phyloP scores from a whole-genome alignment of 2,113 vertebrate genomes.

The Chamaetylas fuelleborni region DNA sequence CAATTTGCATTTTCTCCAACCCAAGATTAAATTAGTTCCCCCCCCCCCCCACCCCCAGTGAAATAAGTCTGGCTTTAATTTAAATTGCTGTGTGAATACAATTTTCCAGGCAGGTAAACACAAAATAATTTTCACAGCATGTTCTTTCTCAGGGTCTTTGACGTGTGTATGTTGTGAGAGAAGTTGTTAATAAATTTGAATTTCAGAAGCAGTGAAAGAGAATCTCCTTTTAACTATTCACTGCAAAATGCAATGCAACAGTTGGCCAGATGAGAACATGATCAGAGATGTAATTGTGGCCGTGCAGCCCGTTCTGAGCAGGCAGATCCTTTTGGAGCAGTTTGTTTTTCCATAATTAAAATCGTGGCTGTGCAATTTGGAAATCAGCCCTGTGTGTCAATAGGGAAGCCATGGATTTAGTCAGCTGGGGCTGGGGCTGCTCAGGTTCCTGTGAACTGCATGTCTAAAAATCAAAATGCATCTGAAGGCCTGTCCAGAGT shows the following conservation, averaged over 20 bases:
- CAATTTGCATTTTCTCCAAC: constrained; percentile 73
- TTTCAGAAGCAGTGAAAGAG: constrained; percentile 31
- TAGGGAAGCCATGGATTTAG: constrained; percentile 50
- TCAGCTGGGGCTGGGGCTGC: constrained; percentile 36
- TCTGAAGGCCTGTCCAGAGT: background rate
- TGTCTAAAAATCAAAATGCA: constrained; percentile 6
- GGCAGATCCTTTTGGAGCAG: background rate
- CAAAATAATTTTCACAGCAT: constrained; percentile 68
- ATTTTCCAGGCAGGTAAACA: constrained; percentile 79
- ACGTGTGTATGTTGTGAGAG: background rate
- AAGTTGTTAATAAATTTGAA: constrained; percentile 34
- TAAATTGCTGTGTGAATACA: constrained; percentile 70
- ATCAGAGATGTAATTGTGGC: constrained; percentile 18
- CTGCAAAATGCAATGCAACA: background rate
- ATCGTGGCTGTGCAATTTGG: constrained; percentile 8
- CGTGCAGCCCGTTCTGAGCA: background rate
- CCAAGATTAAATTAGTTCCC: constrained; percentile 51
- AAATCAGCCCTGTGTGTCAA: constrained; percentile 41
- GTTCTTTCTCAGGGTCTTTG: constrained; percentile 53
- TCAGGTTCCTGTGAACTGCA: background rate
- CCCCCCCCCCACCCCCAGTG: constrained; percentile 24
- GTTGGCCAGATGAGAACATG: background rate
- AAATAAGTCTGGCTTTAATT: constrained; percentile 71
- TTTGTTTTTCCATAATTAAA: constrained; percentile 56
- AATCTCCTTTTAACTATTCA: constrained; percentile 38